Evolutionary conservation across 1,140 invertebrate genomes (phyloP).

Genomic region (Drosophila neocordata): DNA sequence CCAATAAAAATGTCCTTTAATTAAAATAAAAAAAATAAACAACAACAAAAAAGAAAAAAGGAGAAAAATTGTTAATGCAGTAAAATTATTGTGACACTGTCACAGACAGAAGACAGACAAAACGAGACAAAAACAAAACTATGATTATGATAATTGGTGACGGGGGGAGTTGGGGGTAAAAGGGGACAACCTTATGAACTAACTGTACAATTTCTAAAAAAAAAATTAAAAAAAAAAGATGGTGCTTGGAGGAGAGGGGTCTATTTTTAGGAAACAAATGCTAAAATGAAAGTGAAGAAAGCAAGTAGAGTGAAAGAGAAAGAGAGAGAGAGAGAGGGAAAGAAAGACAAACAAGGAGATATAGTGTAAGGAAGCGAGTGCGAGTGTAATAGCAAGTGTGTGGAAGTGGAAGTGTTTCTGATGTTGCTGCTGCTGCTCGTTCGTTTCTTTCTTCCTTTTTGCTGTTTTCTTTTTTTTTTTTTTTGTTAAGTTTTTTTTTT

Average conservation of each 20-base stretch:
- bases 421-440: not conserved
- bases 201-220: conserved; percentile 61
- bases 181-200: conserved; percentile 47
- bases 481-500: not conserved
- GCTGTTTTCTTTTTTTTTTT: conserved; percentile 16
- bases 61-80: not conserved
- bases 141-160: not conserved
- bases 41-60: not conserved
- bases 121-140: not conserved
- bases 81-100: too few relatives aligned
- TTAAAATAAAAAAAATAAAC: too few relatives aligned
- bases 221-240: conserved; percentile 1
- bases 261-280: not conserved
- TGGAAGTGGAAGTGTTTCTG: not conserved
- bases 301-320: not conserved
- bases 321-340: not conserved
- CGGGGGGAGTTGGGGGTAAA: not conserved
- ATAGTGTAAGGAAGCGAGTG: not conserved
- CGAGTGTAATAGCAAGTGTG: not conserved
- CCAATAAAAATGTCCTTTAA: too few relatives aligned
- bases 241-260: not conserved
- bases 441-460: not conserved
- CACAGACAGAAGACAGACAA: not conserved
- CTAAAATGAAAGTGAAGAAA: conserved; percentile 2
- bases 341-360: not conserved